Base-by-base conservation (phyloP, 2,888 invertebrate species). In the Eumerus sabulonum region DNA sequence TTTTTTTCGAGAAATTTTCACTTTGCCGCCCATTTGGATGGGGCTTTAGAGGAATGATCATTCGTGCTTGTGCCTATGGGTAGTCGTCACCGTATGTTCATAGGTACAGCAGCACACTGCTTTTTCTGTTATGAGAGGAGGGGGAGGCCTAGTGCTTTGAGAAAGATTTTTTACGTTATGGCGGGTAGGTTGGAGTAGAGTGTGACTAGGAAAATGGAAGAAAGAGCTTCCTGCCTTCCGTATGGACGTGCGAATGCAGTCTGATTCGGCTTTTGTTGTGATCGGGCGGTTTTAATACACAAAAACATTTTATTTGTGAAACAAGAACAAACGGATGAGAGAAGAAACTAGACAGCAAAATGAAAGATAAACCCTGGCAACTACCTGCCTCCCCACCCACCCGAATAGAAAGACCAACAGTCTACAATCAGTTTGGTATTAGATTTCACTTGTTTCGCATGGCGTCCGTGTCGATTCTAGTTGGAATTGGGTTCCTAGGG, bases 221-320 rank as follows among this genome's bases (percentile, higher is more conserved):
- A 27, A 2, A 17, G 35, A 36, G 9, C 12, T 17, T n/a, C 36
- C 67, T 68, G 38, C 73, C 63, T 68, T 27, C 77, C 73, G 67
- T 77, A 77, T 73, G 73, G 73, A 68, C 77, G 63, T 44, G 12
- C 57, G n/a, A 73, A 67, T 66, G 72, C 73, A 63, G n/a, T 73
- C 73, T 77, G 67, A 67, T 73, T 73, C 67, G 57, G 59, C 59
- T 63, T 77, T 67, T 77, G 77, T 77, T 77, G 67, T 73, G 67
- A 54, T 73, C 67, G 57, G 44, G 36, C 57, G 63, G 62, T 73
- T 77, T 67, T 66, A 72, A 77, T 63, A 72, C 27, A 27, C 2
- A 4, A n/a, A n/a, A n/a, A n/a, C 2, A 27, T 72, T 72, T 62
- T 62, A 62, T 44, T 60, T 14, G 27, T 57, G 54, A 66, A 62